Conservation (phyloP, 2,113 vertebrate genomes). For the Siniperca knerii region DNA sequence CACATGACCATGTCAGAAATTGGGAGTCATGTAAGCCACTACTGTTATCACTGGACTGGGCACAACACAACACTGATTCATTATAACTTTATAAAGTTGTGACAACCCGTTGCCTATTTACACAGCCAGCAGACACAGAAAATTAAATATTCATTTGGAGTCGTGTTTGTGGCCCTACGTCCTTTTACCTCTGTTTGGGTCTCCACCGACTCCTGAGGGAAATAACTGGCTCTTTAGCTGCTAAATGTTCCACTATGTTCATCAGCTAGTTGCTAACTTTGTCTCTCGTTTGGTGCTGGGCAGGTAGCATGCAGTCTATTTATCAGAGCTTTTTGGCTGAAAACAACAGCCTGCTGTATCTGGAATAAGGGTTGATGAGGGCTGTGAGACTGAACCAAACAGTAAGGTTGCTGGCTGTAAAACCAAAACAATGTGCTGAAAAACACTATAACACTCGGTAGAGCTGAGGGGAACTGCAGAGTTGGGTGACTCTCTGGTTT, state of each 20-base stretch:
- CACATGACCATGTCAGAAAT: not conserved
- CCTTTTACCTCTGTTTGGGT: constrained; percentile 2
- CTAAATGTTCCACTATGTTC: not conserved
- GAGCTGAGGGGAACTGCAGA: not conserved
- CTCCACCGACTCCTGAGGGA: not conserved
- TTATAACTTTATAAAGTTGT: not conserved
- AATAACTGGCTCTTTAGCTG: not conserved
- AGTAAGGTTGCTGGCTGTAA: not conserved
- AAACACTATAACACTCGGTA: not conserved
- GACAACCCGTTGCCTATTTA: not conserved
- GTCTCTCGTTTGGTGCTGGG: not conserved
- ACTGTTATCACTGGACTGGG: not conserved
- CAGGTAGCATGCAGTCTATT: not conserved
- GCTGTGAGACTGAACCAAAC: not conserved
- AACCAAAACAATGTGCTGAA: not conserved
- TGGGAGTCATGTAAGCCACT: not conserved
- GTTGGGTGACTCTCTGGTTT: not conserved
- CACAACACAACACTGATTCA: too few species aligned
- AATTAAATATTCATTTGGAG: not conserved
- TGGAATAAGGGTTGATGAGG: not conserved
- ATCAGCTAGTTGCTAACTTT: not conserved
- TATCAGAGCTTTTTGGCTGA: not conserved
- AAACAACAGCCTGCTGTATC: not conserved
- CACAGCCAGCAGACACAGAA: not conserved
- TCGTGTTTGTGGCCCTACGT: not conserved